Evolutionary conservation across 2,888 invertebrate genomes (phyloP).

Genomic region (Pachycephus smyrnensis): DNA sequence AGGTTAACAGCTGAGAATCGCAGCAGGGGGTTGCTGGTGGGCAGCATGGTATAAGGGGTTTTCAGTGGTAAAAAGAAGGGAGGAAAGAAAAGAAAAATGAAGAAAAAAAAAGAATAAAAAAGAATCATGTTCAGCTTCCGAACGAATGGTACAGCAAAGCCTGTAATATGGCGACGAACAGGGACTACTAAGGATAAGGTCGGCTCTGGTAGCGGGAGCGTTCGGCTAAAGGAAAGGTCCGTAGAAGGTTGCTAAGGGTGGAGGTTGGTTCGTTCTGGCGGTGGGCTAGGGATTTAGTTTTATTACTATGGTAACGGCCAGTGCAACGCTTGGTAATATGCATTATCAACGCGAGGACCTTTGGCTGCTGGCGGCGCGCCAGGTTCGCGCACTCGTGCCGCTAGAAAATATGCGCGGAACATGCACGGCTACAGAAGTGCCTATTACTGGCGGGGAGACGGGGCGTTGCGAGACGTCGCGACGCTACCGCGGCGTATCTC

Average conservation of each 20-base stretch:
- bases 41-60: neutral
- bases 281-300: conserved; percentile 34
- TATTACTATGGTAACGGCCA: conserved; percentile 36
- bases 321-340: conserved; percentile 36
- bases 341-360: conserved; percentile 41
- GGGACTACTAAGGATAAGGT: neutral
- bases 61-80: neutral
- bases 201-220: neutral
- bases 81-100: conserved; percentile 13
- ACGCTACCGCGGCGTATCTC: neutral
- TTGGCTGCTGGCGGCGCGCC: conserved; percentile 38
- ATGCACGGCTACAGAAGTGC: conserved; percentile 20
- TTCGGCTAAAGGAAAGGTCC: neutral
- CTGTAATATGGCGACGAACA: neutral
- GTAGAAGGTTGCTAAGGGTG: neutral
- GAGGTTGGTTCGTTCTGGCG: neutral
- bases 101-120: conserved; percentile 27
- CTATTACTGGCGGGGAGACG: conserved; percentile 30
- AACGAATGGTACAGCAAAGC: neutral
- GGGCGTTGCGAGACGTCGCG: neutral
- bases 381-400: conserved; percentile 23
- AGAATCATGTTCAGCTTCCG: conserved; percentile 11
- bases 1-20: conserved; percentile 13
- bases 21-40: neutral
- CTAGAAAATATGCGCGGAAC: conserved; percentile 41